Percentiles rank a stretch among this genome's conserved stretches.
phyloP scores from a whole-genome alignment of 2,888 invertebrate genomes.

The Coelinius sp. region DNA sequence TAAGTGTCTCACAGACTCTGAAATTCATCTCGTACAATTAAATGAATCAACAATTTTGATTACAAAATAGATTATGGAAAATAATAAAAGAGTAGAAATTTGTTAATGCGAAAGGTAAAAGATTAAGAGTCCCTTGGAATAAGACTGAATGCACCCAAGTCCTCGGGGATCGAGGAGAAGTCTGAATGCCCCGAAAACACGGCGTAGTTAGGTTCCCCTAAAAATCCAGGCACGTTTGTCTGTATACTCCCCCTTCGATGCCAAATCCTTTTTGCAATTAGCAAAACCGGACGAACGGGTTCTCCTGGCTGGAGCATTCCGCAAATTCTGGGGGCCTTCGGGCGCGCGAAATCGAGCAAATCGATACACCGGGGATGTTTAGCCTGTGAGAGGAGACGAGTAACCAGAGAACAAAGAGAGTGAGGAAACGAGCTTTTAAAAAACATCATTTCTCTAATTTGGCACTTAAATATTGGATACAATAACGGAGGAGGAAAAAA shows the following conservation, averaged over 20 bases:
- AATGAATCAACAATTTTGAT: neutral
- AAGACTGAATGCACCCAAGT: slow-evolving; percentile 1
- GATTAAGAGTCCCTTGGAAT: neutral
- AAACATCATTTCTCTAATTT: neutral
- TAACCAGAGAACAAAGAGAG: slow-evolving; percentile 20
- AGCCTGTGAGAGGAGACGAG: slow-evolving; percentile 29
- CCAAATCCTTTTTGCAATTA: slow-evolving; percentile 69
- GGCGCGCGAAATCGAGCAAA: slow-evolving; percentile 63
- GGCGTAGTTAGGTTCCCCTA: slow-evolving; percentile 36
- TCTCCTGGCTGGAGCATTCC: slow-evolving; percentile 67
- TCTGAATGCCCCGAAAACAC: neutral
- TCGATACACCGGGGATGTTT: slow-evolving; percentile 48
- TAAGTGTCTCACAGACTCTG: neutral
- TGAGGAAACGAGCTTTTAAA: neutral
- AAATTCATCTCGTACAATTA: neutral
- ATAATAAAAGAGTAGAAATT: neutral
- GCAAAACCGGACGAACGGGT: slow-evolving; percentile 69
- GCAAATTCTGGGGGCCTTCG: slow-evolving; percentile 64
- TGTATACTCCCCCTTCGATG: slow-evolving; percentile 48
- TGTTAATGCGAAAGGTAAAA: neutral
- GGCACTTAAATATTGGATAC: neutral
- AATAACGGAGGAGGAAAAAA: neutral
- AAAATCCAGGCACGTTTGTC: slow-evolving; percentile 21
- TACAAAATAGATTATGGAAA: neutral
- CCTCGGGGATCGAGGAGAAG: slow-evolving; percentile 28